These are phyloP conservation scores for Oreocharis arfaki DNA, from an alignment of 2,113 vertebrate genomes.

Conservation along the genomic window DNA sequence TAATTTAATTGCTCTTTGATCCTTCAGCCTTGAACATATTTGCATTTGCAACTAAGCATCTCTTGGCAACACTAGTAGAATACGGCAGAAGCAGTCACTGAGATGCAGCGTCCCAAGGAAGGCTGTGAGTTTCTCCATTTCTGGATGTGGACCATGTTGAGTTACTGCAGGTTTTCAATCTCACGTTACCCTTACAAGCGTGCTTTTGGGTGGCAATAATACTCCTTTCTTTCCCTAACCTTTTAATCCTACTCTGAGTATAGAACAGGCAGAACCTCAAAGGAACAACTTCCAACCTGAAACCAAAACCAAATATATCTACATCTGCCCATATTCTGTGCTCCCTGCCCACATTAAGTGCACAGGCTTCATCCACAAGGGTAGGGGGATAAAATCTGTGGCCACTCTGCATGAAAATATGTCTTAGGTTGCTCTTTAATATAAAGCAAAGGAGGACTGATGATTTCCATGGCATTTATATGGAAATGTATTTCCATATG, in stretches of 20 bases:
- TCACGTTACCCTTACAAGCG: not conserved
- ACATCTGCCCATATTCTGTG: not conserved
- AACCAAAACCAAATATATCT: not conserved
- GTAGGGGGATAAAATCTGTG: not conserved
- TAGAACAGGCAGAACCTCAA: not conserved
- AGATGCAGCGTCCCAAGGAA: not conserved
- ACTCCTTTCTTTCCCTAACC: not conserved
- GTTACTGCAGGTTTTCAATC: not conserved
- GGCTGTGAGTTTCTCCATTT: not conserved
- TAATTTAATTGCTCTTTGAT: slow-evolving; percentile 66
- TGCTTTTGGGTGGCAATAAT: not conserved
- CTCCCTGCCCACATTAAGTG: not conserved
- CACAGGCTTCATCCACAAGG: not conserved
- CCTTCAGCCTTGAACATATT: slow-evolving; percentile 57
- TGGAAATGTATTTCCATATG: not conserved
- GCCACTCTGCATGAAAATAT: not conserved
- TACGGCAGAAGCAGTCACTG: not conserved
- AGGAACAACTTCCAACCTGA: not conserved
- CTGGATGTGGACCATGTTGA: not conserved
- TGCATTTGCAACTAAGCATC: slow-evolving; percentile 61
- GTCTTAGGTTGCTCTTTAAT: not conserved
- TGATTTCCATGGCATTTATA: not conserved
- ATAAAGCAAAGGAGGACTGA: not conserved
- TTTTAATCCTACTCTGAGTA: not conserved
- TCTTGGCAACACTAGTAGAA: slow-evolving; percentile 47